A percentile compares a stretch with the other conserved stretches of the same genome.
Conservation (phyloP, 2,797 vertebrate genomes). For the Naso thynnoides region DNA sequence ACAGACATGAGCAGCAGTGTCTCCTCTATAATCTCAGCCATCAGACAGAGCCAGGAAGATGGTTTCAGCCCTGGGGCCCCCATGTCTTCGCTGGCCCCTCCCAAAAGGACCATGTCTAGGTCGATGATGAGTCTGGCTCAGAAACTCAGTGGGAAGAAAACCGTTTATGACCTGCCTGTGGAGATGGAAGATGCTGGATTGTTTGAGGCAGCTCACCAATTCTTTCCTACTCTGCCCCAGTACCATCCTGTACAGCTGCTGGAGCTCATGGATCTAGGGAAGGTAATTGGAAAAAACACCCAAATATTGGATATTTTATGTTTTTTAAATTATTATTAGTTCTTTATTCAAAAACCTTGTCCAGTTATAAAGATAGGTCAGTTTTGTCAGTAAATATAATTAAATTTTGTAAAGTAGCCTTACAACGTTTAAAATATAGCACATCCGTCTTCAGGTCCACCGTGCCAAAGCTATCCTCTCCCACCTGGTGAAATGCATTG, state of each 20-base stretch:
- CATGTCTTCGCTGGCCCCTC: conserved; percentile 74
- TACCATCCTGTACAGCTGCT: conserved; percentile 97
- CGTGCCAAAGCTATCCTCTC: conserved; percentile 97
- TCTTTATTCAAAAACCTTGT: neutral
- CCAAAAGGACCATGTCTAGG: conserved; percentile 90
- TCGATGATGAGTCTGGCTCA: conserved; percentile 97
- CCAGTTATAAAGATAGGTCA: neutral
- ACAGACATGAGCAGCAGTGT: conserved; percentile 87
- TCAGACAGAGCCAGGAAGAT: conserved; percentile 89
- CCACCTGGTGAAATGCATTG: conserved; percentile 97
- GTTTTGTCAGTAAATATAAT: neutral
- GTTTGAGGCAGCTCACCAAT: conserved; percentile 95
- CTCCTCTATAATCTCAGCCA: conserved; percentile 87
- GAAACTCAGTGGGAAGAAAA: conserved; percentile 95
- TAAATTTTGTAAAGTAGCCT: neutral
- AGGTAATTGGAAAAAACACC: conserved; percentile 68
- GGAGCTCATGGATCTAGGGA: conserved; percentile 98
- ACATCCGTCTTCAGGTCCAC: conserved; percentile 86
- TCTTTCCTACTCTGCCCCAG: conserved; percentile 95
- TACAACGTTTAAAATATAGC: no score
- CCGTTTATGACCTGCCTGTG: conserved; percentile 88
- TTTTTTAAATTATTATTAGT: neutral
- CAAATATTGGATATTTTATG: neutral
- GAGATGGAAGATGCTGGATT: conserved; percentile 97
- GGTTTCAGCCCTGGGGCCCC: conserved; percentile 64